Conservation (phyloP, 2,888 invertebrate genomes). For the Nezara viridula region DNA sequence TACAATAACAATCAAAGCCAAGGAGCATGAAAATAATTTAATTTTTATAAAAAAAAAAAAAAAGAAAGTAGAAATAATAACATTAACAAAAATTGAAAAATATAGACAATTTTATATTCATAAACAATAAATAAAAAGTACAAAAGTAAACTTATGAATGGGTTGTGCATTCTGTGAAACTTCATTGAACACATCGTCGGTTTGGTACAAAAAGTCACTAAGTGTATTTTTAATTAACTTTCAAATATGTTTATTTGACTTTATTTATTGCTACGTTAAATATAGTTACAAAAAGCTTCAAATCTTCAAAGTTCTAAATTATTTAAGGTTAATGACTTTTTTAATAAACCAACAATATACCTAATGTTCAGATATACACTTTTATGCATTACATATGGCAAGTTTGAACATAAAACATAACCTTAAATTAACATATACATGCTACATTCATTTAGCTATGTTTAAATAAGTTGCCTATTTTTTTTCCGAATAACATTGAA, state of each 20-base stretch:
- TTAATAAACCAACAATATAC: too few species aligned
- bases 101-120: neutral
- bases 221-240: too few species aligned
- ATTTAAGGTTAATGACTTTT: too few species aligned
- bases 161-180: neutral
- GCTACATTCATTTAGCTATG: neutral
- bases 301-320: too few species aligned
- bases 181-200: neutral
- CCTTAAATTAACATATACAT: slow-evolving; percentile 18
- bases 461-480: neutral
- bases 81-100: neutral
- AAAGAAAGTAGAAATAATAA: neutral
- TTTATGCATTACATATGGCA: neutral
- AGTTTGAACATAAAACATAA: neutral
- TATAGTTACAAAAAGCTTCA: too few species aligned
- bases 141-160: neutral
- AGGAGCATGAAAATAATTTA: neutral
- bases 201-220: too few species aligned
- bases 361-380: neutral
- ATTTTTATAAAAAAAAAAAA: neutral
- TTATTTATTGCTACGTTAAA: too few species aligned
- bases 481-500: neutral
- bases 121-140: neutral
- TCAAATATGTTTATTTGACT: too few species aligned
- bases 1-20: neutral